phyloP scores from a whole-genome alignment of 2,113 vertebrate species.

The Pipra filicauda region DNA sequence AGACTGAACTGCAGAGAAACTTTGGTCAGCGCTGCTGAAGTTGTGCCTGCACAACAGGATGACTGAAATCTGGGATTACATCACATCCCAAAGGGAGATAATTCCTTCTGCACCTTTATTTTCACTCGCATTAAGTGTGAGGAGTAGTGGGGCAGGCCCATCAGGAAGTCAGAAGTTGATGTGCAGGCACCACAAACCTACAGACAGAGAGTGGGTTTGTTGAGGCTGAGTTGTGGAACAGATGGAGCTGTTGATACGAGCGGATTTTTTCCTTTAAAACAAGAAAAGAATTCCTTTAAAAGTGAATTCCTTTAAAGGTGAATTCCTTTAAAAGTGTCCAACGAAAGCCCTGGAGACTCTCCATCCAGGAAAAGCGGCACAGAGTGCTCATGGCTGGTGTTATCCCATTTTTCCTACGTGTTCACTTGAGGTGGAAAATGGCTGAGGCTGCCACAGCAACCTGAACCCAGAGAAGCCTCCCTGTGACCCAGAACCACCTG shows the following conservation, averaged over 20 bases:
- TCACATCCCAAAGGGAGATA: not conserved
- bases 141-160: not conserved
- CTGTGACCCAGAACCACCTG: not conserved
- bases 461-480: not conserved
- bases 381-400: accelerated
- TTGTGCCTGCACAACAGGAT: not conserved
- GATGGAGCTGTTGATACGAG: not conserved
- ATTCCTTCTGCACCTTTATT: not conserved
- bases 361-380: not conserved
- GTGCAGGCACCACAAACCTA: not conserved
- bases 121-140: not conserved
- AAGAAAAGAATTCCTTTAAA: not conserved
- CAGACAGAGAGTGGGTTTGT: not conserved
- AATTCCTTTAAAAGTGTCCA: not conserved
- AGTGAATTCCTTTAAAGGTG: not conserved
- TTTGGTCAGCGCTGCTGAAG: not conserved
- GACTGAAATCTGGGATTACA: not conserved
- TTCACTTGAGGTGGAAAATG: not conserved
- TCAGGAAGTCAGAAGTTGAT: not conserved
- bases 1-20: not conserved
- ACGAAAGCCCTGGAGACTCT: not conserved
- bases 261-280: not conserved
- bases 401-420: not conserved
- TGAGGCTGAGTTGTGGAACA: not conserved
- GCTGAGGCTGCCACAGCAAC: not conserved